Base-by-base conservation (phyloP, 2,888 invertebrate species). In the Gymnoscelis rufifasciata region DNA sequence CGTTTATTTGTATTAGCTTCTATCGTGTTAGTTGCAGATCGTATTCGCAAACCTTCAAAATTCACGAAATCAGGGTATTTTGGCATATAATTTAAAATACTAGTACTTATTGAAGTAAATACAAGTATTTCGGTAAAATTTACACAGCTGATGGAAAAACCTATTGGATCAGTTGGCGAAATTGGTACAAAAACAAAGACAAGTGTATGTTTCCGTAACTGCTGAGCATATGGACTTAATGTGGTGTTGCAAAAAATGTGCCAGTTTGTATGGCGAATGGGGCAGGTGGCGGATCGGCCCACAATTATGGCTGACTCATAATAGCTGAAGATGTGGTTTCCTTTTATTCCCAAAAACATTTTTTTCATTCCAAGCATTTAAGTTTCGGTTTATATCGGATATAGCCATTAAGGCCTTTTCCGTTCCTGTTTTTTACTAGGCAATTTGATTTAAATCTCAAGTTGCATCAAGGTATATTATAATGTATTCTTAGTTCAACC, bases 281-380 rank as follows among this genome's bases (percentile, higher is more conserved):
- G 54, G 56, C 68, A 68, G 67, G 56, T 68, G 67, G 54, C 14
- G n/a, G 10, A 14, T 26, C 53, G 51, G 62, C 62, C 60, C 51
- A 60, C 52, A 62, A 60, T 55, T 64, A 60, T 28, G 36, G 43
- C 41, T 54, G 44, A 63, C 53, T 59, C 55, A 59, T 54, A 51
- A 57, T 28, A 33, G 31, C n/a, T 14, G 31, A 33, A n/a, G 31
- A 33, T 10, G 23, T 29, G 11, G 15, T 29, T 39, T 29, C 19
- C 6, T 35, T 19, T 33, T 7, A 19, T 19, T 19, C 19, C 19
- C 19, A 5, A 5, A 2, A 19, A 19, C 19, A 2, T 26, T 13
- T 38, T 27, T 26, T 11, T 11, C 19, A 19, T 19, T 3, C 19
- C 19, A n/a, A n/a, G n/a, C n/a, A 19, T 5, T 19, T 19, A 19